Base-by-base conservation (phyloP, 2,113 vertebrate species). In the Apteryx mantelli region DNA sequence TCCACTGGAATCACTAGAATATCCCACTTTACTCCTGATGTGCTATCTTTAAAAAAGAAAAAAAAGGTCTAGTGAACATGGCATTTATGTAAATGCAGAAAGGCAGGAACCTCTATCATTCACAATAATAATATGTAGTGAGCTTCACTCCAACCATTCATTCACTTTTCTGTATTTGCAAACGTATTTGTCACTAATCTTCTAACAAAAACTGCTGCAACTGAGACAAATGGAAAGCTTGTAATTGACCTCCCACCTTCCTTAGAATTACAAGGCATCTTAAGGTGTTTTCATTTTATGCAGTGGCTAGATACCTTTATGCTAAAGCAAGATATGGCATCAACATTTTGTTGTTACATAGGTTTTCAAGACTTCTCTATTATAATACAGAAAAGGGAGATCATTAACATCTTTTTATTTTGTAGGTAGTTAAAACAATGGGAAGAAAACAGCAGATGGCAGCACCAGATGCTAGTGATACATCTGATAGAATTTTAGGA, bases 391-490 rank as follows among this genome's bases (percentile, higher is more conserved):
- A 30, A 74, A 90, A 82, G 6, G 34, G 61, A 70, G 8, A 52
- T 32, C 5, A 55, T 24, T 7, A 32, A 77, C n/a, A 73, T 60
- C 36, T 70, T 60, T 60, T 58, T 80, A 68, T 68, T 93, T 88
- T 87, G 24, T 36, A 85, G 19, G 40, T 74, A 80, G 30, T 69
- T 82, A 89, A 75, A n/a, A 66, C 64, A 92, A 81, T 88, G 97
- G 96, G 91, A 91, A 86, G 34, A 55, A 97, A 98, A 97, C 97
- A 97, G 93, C 95, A 98, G 98, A 96, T 98, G 97, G 97, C 97
- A 98, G 98, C 96, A 98, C 56, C 56, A 85, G 95, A 97, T 93
- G 60, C 82, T 92, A 50, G 81, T 78, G 91, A 91, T 19, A 32
- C 2, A 9, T 82, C 71, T 88, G 85, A 86, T 53, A 75, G 55